These are phyloP conservation scores for Desoria tigrina DNA, from an alignment of 2,888 invertebrate species.

Conservation along the genomic window DNA sequence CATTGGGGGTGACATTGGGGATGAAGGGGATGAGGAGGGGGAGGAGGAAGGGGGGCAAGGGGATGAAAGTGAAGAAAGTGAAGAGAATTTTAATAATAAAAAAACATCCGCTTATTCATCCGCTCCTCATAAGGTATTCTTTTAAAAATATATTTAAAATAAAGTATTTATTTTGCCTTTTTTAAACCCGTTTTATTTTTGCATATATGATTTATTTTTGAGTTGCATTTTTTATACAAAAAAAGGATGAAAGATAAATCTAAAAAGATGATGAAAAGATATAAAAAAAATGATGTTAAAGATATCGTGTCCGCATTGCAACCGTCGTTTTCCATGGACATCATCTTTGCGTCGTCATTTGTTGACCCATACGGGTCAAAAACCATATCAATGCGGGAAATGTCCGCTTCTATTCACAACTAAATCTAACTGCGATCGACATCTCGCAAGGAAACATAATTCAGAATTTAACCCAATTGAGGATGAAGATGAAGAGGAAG, in stretches of 20 bases:
- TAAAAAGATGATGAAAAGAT: too few species aligned
- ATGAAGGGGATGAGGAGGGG: conserved; percentile 23
- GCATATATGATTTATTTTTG: too few species aligned
- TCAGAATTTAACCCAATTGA: conserved; percentile 23
- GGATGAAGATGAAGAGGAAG: conserved; percentile 25
- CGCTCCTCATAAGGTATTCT: conserved; percentile 81
- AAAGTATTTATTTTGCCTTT: conserved; percentile 13
- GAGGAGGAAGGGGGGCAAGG: conserved; percentile 23
- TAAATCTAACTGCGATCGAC: conserved; percentile 95
- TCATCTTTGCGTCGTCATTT: conserved; percentile 93
- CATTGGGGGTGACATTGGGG: conserved; percentile 3
- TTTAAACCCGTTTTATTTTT: too few species aligned
- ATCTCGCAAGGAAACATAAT: conserved; percentile 83
- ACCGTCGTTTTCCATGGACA: conserved; percentile 94
- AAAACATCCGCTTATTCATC: conserved; percentile 81
- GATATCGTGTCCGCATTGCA: conserved; percentile 81
- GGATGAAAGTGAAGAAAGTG: conserved; percentile 18
- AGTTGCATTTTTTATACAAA: neutral
- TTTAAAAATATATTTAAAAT: neutral
- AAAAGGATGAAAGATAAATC: too few species aligned
- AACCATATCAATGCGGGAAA: conserved; percentile 91
- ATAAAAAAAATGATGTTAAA: conserved; percentile 14
- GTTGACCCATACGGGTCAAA: conserved; percentile 90
- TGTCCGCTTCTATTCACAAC: conserved; percentile 93
- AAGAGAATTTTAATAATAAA: conserved; percentile 16